These are phyloP conservation scores for Belgica antarctica DNA, from an alignment of 2,888 invertebrate species.

Conservation along the genomic window DNA sequence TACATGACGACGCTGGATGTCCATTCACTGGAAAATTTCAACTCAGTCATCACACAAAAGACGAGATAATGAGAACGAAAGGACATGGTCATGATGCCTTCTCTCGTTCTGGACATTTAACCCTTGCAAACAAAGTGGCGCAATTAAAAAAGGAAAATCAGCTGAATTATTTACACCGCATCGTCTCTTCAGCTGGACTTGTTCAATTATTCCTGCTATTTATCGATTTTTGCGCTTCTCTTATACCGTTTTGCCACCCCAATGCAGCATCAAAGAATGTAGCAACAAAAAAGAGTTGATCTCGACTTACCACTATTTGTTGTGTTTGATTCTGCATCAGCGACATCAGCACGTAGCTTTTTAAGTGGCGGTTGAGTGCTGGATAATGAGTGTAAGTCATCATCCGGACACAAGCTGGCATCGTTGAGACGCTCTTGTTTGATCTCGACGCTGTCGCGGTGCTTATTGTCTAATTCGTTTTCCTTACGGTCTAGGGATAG, in stretches of 20 bases:
- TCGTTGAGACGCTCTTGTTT: slow-evolving; percentile 66
- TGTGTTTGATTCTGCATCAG: slow-evolving; percentile 86
- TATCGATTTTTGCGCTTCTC: slow-evolving; percentile 35
- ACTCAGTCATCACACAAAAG: not conserved
- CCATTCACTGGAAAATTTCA: slow-evolving; percentile 17
- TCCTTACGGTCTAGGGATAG: slow-evolving; percentile 45
- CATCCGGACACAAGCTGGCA: slow-evolving; percentile 63
- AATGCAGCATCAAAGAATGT: not conserved
- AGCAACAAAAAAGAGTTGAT: not conserved
- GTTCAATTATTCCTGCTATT: slow-evolving; percentile 33
- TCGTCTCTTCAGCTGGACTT: slow-evolving; percentile 39
- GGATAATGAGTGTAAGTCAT: slow-evolving; percentile 50
- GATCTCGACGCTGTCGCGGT: slow-evolving; percentile 54
- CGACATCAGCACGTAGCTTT: slow-evolving; percentile 76
- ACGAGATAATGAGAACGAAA: slow-evolving; percentile 8
- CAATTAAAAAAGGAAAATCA: slow-evolving; percentile 38
- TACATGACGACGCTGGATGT: not conserved
- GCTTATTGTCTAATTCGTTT: slow-evolving; percentile 54
- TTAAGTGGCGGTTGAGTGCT: slow-evolving; percentile 60
- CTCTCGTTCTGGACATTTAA: slow-evolving; percentile 41
- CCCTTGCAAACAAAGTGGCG: not conserved
- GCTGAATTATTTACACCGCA: slow-evolving; percentile 35
- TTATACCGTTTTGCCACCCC: not conserved
- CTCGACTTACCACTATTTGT: slow-evolving; percentile 88
- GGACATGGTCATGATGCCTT: slow-evolving; percentile 24